Conservation (phyloP, 2,113 vertebrate genomes). For the Trematomus loennbergii region DNA sequence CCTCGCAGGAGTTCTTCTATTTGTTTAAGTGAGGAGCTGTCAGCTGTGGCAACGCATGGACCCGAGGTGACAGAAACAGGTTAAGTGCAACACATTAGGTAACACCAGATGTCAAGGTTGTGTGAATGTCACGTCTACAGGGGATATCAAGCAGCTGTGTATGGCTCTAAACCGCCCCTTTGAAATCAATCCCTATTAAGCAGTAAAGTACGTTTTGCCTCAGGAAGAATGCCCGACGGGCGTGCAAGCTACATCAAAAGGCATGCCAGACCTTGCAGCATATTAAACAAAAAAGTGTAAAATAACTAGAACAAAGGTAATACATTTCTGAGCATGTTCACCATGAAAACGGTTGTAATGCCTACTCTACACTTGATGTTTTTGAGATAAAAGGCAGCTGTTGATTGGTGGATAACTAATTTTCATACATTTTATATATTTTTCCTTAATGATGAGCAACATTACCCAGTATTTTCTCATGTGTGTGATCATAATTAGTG, state of each 20-base stretch:
- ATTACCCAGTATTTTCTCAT: not conserved
- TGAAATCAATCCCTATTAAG: conserved; percentile 74
- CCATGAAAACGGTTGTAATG: conserved; percentile 11
- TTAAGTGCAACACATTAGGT: conserved; percentile 45
- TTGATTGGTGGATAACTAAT: not conserved
- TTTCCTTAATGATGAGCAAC: not conserved
- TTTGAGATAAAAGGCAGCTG: conserved; percentile 4
- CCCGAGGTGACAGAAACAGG: conserved; percentile 43
- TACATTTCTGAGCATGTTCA: conserved; percentile 12
- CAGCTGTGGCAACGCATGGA: conserved; percentile 29
- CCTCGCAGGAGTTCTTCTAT: conserved; percentile 43
- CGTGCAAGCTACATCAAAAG: conserved; percentile 61
- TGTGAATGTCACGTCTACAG: conserved; percentile 43
- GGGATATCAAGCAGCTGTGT: conserved; percentile 50
- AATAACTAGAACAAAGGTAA: conserved; percentile 58
- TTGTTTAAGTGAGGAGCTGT: conserved; percentile 64
- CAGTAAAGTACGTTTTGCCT: conserved; percentile 46
- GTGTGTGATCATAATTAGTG: not conserved
- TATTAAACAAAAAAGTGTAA: conserved; percentile 49
- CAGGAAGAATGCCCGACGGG: conserved; percentile 54
- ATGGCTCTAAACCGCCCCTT: conserved; percentile 55
- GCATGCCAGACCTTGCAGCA: conserved; percentile 32
- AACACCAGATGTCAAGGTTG: conserved; percentile 41
- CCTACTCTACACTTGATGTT: not conserved
- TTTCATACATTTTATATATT: not conserved